Base-by-base conservation (phyloP, 1,140 invertebrate species). In the Cyclargus thomasi region DNA sequence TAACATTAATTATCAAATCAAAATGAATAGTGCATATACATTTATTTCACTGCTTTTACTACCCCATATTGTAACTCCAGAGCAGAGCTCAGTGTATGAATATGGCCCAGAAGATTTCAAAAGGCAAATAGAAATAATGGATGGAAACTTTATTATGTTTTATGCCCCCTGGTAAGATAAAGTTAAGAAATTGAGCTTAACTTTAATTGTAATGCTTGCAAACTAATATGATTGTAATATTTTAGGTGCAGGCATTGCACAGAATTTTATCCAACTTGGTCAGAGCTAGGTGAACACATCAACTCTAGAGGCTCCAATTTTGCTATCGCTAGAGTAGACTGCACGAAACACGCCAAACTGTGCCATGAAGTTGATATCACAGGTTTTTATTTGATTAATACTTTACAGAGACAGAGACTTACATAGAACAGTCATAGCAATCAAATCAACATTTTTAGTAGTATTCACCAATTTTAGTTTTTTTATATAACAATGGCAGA, bases 81-180 rank as follows among this genome's bases (percentile, higher is more conserved):
- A 87, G 67, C 81, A 88, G 71, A 81, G 75, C 63, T 72, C 68
- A 59, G 82, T 86, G 5, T 86, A 82, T 67, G 83, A 88, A 74
- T 90, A 90, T 73, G 79, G 78, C 71, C 76, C 85, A 23, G 80
- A 76, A 62, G 82, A 78, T 71, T 90, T 90, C 72, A 82, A 80
- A 63, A 69, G 77, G 68, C 82, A 87, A 75, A 80, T 90, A 36
- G 78, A 85, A 75, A 79, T 87, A 64, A 77, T 86, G 81, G 85
- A 90, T 78, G 87, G 87, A 18, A 90, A 90, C 71, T 90, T 90
- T 67, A 79, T 90, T 23, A 86, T 90, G 83, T 90, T 90, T 73
- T 90, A 86, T 70, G 85, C 87, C 0, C 85, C 87, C 63, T 90
- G 87, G 87, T 86, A 66, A 72, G 77, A 78, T 55, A 29, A 47